Percentiles rank a stretch among this genome's conserved stretches.
Conservation (phyloP, 2,888 invertebrate genomes). For the Aleiodes leptofemur region DNA sequence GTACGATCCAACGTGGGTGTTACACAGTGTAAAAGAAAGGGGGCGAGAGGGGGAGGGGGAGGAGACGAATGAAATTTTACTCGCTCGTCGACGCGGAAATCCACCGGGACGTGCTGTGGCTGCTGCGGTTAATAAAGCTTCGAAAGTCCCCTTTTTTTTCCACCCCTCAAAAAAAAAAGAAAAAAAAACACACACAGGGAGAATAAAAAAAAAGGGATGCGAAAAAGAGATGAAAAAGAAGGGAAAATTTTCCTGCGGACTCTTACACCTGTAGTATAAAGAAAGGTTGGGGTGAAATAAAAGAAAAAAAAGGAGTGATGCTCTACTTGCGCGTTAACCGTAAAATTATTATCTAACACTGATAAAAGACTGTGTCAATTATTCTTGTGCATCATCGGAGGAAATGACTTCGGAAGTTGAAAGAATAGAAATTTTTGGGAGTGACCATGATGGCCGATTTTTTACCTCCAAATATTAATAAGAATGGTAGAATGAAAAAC, state of each 20-base stretch:
- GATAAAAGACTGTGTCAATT: constrained; percentile 12
- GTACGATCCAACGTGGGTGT: constrained; percentile 4
- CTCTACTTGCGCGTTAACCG: constrained; percentile 41
- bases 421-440: neutral
- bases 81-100: constrained; percentile 57
- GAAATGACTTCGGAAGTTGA: neutral
- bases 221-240: constrained; percentile 51
- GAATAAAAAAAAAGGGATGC: constrained; percentile 45
- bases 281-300: constrained; percentile 8
- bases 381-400: constrained; percentile 17
- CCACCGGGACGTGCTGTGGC: constrained; percentile 55
- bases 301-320: neutral
- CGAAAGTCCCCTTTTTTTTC: constrained; percentile 47
- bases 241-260: constrained; percentile 51
- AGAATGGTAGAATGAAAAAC: too few species aligned
- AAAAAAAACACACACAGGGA: neutral
- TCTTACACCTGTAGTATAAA: constrained; percentile 29
- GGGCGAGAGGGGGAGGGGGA: neutral
- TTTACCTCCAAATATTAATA: too few species aligned
- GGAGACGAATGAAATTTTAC: constrained; percentile 47
- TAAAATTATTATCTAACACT: constrained; percentile 46
- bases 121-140: constrained; percentile 58
- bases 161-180: constrained; percentile 27
- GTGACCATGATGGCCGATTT: too few species aligned
- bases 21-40: constrained; percentile 19